A percentile compares a stretch with the other conserved stretches of the same genome.
phyloP scores from a whole-genome alignment of 2,797 vertebrate species.

The Morus bassanus region DNA sequence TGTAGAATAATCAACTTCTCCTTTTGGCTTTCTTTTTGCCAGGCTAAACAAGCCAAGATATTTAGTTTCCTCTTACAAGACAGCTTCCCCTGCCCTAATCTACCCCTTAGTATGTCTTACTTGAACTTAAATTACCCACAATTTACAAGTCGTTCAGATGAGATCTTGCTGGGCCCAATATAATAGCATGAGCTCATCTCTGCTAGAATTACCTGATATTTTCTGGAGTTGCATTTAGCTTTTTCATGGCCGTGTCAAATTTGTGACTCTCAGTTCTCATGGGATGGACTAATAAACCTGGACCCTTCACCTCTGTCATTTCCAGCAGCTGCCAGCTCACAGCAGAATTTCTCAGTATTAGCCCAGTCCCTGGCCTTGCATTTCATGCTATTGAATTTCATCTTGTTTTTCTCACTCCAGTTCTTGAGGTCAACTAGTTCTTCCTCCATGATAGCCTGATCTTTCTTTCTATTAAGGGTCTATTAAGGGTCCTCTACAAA shows the following conservation, averaged over 20 bases:
- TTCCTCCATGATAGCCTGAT: not conserved
- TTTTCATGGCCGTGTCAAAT: not conserved
- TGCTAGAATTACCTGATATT: not conserved
- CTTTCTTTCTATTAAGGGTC: not conserved
- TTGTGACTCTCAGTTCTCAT: not conserved
- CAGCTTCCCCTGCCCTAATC: not conserved
- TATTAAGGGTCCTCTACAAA: not conserved
- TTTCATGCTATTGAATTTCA: not conserved
- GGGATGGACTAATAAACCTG: not conserved
- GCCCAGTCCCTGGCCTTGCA: not conserved
- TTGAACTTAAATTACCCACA: conserved; percentile 16
- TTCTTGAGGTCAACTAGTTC: not conserved
- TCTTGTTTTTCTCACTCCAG: not conserved
- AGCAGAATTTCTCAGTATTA: not conserved
- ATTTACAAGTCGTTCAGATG: not conserved
- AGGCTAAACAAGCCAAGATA: not conserved
- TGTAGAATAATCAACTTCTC: conserved; percentile 35
- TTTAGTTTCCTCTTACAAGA: not conserved
- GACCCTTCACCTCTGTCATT: conserved; percentile 8
- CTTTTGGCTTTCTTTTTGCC: not conserved
- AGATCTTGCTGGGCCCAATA: not conserved
- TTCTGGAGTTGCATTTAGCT: not conserved
- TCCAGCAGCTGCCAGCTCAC: conserved; percentile 18
- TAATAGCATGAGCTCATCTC: not conserved
- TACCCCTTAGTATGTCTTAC: not conserved